Evolutionary conservation across 2,888 invertebrate species (phyloP), one percentile per base, ranked within the genome.

Genomic region (Bruchidius siliquastri): DNA sequence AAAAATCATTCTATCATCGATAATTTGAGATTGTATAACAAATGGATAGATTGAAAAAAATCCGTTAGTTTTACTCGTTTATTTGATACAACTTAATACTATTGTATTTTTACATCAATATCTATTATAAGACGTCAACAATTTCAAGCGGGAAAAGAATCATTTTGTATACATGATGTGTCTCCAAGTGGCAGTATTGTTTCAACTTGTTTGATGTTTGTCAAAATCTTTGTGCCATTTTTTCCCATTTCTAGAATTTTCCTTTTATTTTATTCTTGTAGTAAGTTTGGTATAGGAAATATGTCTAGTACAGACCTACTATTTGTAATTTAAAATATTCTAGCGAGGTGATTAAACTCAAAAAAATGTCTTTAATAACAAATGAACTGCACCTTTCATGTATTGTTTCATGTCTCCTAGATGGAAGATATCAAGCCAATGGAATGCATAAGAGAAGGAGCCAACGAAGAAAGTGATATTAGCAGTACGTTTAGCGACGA

Each of bases 401-500:
- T 67, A 73, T 67, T 49, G 66, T 72, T 70, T 32, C 70, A 70
- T 30, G 32, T 76, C 73, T 69, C 72, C 22, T 72, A 82, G 82
- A 72, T 82, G 76, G 82, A 83, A 71, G 80, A 81, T 78, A 75
- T 81, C 26, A 79, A 81, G 72, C 81, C 82, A 0, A 79, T 85
- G 83, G 84, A 83, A 67, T 83, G 80, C 67, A 85, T 84, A 66
- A 79, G 80, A 67, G 85, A 85, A 74, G 85, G 84, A 72, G 80
- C 77, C 22, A 78, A 80, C 2, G 80, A 81, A 74, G 80, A 81
- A n/a, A 84, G 83, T 74, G 83, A 83, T 32, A 83, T 84, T 68
- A 84, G 83, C 75, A 90, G 83, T 66, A 83, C 83, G 72, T 83
- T 82, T 72, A 90, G 90, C 79, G 90, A 90, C 70, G 92, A 91